These are phyloP conservation scores for Acanthopleura granulata DNA, from an alignment of 2,888 invertebrate genomes.

Conservation along the genomic window DNA sequence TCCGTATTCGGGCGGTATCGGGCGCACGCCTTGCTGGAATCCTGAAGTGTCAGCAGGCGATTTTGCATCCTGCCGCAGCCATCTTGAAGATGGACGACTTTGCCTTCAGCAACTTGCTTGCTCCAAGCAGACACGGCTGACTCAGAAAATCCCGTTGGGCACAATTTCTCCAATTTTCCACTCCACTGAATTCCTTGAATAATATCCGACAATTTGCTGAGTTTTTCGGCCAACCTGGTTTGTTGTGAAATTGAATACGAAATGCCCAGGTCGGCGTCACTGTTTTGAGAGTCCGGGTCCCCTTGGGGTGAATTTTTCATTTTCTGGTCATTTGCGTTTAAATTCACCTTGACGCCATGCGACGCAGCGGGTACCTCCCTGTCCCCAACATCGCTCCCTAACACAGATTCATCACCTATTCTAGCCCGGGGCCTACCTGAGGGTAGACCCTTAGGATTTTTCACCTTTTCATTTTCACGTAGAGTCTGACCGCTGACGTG, in stretches of 20 bases:
- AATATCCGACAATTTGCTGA: not conserved
- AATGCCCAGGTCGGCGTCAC: not conserved
- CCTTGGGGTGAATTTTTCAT: not conserved
- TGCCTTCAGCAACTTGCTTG: conserved; percentile 65
- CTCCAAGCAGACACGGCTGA: not conserved
- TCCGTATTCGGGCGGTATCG: conserved; percentile 89
- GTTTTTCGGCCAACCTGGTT: not conserved
- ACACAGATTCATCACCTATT: not conserved
- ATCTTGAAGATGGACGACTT: conserved; percentile 79
- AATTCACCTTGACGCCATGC: conserved; percentile 6
- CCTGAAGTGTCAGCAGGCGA: conserved; percentile 81
- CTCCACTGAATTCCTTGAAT: conserved; percentile 10
- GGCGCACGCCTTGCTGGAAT: conserved; percentile 84
- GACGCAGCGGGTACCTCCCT: not conserved
- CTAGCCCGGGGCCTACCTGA: not conserved
- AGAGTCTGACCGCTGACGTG: not conserved
- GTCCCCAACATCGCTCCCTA: not conserved
- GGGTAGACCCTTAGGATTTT: not conserved
- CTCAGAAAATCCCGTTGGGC: not conserved
- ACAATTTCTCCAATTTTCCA: conserved; percentile 17
- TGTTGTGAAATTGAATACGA: not conserved
- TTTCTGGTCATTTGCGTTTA: not conserved
- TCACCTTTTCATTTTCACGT: not conserved
- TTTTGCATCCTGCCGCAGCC: conserved; percentile 93
- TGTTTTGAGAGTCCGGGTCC: not conserved